These are phyloP conservation scores for Sebastes iracundus DNA, from an alignment of 2,797 vertebrate species.

Conservation along the genomic window DNA sequence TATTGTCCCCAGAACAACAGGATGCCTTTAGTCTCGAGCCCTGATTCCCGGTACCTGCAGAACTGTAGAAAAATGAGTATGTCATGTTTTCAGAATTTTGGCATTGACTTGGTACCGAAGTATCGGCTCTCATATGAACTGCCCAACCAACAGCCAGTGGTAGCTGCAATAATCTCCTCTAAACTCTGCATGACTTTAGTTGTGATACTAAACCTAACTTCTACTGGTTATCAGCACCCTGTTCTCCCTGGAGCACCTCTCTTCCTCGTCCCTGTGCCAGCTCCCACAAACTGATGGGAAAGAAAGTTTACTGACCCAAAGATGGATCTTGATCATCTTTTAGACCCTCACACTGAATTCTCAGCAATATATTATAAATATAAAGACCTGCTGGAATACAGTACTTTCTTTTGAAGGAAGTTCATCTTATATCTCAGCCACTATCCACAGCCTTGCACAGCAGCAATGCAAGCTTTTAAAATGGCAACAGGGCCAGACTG, in stretches of 20 bases:
- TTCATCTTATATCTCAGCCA: neutral
- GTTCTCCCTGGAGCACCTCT: neutral
- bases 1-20: no score
- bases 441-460: neutral
- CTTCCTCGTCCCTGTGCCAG: neutral
- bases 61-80: no score
- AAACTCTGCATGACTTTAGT: constrained; percentile 1
- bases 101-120: no score
- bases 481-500: neutral
- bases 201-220: neutral
- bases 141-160: constrained; percentile 4
- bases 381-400: neutral
- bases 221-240: constrained; percentile 2
- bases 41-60: no score
- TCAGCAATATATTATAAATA: neutral
- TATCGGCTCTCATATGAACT: no score
- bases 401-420: no score
- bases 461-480: neutral
- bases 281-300: constrained; percentile 7
- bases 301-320: constrained; percentile 35
- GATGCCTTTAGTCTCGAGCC: no score
- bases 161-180: neutral
- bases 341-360: constrained; percentile 16
- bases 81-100: no score
- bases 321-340: constrained; percentile 40